phyloP scores from a whole-genome alignment of 2,797 vertebrate genomes.

The Pseudochromis fuscus region DNA sequence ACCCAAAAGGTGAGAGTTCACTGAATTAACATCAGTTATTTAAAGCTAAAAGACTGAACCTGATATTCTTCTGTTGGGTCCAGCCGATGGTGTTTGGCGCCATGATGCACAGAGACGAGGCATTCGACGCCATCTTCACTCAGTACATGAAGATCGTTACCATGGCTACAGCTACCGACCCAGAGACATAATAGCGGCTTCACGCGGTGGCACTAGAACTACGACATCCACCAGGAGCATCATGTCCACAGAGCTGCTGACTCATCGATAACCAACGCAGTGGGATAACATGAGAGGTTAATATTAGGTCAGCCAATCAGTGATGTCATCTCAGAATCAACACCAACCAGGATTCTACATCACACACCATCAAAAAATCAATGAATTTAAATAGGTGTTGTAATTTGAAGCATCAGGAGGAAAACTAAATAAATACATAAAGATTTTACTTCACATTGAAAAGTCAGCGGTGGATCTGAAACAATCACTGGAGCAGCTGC shows the following conservation, averaged over 20 bases:
- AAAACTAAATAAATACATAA: neutral
- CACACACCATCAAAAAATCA: no score
- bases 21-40: no score
- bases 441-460: neutral
- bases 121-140: constrained; percentile 92
- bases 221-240: neutral
- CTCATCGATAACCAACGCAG: no score
- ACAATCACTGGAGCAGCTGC: no score
- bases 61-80: constrained; percentile 13
- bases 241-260: neutral
- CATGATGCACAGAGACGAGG: constrained; percentile 98
- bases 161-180: constrained; percentile 71
- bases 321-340: neutral
- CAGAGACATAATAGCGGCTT: constrained; percentile 83
- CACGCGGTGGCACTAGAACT: neutral
- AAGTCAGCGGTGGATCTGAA: no score
- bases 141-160: constrained; percentile 89
- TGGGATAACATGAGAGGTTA: no score
- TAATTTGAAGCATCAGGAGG: neutral
- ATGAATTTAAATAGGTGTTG: no score
- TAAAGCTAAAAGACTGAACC: no score
- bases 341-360: no score
- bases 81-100: constrained; percentile 98
- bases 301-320: neutral
- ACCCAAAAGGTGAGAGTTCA: constrained; percentile 91